A percentile compares a stretch with the other conserved stretches of the same genome.
These are phyloP conservation scores for Phyllostomus hastatus DNA, from an alignment of 2,113 vertebrate genomes.

Conservation along the genomic window DNA sequence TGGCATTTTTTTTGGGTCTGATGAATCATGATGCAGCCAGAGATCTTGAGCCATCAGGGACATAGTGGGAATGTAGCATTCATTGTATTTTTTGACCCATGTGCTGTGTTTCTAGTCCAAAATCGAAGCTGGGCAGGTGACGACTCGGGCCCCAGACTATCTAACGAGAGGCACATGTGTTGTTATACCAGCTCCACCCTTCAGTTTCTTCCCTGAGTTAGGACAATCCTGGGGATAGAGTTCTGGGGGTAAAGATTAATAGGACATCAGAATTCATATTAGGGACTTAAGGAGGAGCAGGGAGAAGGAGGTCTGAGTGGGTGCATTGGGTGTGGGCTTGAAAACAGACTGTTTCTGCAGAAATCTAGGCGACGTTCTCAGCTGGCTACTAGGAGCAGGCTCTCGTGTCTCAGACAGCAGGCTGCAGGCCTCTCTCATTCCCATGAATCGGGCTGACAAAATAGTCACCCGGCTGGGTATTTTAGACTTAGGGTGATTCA, in stretches of 20 bases:
- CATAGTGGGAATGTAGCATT: not conserved
- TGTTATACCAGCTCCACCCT: not conserved
- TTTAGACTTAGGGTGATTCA: not conserved
- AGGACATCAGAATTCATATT: not conserved
- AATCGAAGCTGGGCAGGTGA: not conserved
- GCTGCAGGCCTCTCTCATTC: not conserved
- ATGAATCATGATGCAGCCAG: not conserved
- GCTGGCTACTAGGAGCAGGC: not conserved
- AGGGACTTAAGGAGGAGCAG: not conserved
- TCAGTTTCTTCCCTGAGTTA: not conserved
- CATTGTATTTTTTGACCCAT: not conserved
- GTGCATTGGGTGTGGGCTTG: not conserved
- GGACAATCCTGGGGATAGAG: not conserved
- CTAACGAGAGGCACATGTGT: not conserved
- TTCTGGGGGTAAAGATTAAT: not conserved
- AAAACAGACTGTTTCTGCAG: not conserved
- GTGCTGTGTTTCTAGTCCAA: not conserved
- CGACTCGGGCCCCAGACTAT: not conserved
- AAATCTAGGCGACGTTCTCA: not conserved
- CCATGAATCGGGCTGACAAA: not conserved
- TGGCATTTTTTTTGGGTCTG: not conserved
- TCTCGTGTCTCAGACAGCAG: not conserved
- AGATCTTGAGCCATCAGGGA: not conserved
- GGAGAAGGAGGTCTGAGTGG: not conserved
- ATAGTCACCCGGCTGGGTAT: not conserved